Percentiles rank a stretch among this genome's conserved stretches.
Evolutionary conservation across 2,113 vertebrate species (phyloP).

Genomic region (Dascyllus trimaculatus): DNA sequence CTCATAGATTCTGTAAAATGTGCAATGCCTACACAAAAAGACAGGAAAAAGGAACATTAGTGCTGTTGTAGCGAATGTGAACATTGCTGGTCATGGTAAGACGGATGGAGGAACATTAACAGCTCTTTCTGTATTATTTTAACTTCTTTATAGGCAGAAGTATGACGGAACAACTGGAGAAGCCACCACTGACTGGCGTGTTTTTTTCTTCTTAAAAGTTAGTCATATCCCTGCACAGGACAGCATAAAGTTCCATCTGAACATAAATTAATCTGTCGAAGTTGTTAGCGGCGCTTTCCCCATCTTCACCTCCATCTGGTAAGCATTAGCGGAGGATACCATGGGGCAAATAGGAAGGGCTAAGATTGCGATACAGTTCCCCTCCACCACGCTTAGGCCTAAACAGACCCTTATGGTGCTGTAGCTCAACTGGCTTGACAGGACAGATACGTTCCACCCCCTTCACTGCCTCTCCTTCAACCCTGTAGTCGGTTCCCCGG

Average conservation of each 20-base stretch:
- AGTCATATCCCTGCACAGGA: conserved; percentile 44
- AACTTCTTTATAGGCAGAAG: background rate
- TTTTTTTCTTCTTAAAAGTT: conserved; percentile 37
- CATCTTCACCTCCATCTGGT: conserved; percentile 53
- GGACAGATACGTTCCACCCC: conserved; percentile 6
- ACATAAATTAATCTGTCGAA: conserved; percentile 59
- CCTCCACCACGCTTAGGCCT: conserved; percentile 26
- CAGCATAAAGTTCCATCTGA: conserved; percentile 40
- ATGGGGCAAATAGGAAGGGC: conserved; percentile 54
- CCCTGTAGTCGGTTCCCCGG: conserved; percentile 28
- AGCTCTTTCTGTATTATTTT: no score
- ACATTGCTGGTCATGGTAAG: no score
- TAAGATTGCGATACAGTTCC: conserved; percentile 49
- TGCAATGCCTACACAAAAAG: no score
- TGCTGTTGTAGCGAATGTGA: no score
- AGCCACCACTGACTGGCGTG: background rate
- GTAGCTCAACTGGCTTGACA: conserved; percentile 58
- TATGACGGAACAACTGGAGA: conserved; percentile 15
- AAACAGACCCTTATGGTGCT: conserved; percentile 58
- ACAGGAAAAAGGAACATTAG: no score
- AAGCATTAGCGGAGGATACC: conserved; percentile 53
- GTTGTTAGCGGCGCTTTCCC: conserved; percentile 24
- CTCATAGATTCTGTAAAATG: no score
- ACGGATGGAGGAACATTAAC: no score
- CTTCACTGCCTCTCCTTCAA: conserved; percentile 18